Base-by-base conservation (phyloP, 2,797 vertebrate genomes). In the Manis javanica region DNA sequence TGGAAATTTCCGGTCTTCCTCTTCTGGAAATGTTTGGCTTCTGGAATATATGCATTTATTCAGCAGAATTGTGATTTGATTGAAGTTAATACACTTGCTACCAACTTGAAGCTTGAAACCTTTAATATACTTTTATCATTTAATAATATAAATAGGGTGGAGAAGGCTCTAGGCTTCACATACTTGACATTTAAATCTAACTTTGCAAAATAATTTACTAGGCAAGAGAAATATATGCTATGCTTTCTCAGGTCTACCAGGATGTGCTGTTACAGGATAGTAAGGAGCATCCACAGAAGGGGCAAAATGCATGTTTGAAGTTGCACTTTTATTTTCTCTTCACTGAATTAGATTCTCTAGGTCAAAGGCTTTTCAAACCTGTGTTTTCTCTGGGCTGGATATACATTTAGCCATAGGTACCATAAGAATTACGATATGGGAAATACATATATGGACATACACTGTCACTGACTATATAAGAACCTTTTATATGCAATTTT, bases 51-150 rank as follows among this genome's bases (percentile, higher is more conserved):
- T 82, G 29, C 49, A 53, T 96, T 87, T 72, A 49, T 83, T 93
- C 59, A 94, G 49, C 26, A 84, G 55, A 63, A 75, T 87, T 92
- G 86, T 92, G 71, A 90, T 95, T 87, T 87, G 18, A 84, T 72
- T 81, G 87, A 85, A 87, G 55, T 81, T 79, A 93, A 46, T 63
- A 23, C 0, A 31, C 31, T 91, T 87, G 21, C 26, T 84, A 74
- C 68, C 74, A 68, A 87, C 69, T 29, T 88, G 39, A 92, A 96
- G 77, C 59, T 78, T 74, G 23, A 90, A 71, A 69, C 0, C 0
- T 91, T 74, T 91, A 85, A 86, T 88, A 51, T 74, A 84, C 95
- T 97, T 96, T 97, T 97, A 64, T 95, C 74, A 90, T 78, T 77
- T 72, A 92, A 79, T 91, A 68, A 66, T 85, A 78, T 94, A 90